These are phyloP conservation scores for Heliocidaris erythrogramma DNA, from an alignment of 35 echinoderm and acorn worm genomes.

Conservation along the genomic window DNA sequence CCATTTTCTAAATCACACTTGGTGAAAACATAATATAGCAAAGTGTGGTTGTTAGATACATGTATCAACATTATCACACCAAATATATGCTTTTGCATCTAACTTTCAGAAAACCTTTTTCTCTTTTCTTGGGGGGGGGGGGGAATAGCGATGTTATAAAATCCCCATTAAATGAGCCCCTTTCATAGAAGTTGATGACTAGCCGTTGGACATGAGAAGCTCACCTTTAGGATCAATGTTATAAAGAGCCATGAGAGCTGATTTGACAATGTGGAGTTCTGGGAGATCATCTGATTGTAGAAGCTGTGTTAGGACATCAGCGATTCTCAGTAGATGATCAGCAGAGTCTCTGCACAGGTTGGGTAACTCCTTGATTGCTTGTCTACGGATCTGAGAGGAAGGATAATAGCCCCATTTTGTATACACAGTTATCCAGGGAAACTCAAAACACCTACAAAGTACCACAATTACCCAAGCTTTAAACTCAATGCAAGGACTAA, in stretches of 20 bases:
- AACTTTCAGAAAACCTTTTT: no score
- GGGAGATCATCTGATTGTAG: conserved; percentile 89
- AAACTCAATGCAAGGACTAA: no score
- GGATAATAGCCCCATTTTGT: neutral
- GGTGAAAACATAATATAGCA: no score
- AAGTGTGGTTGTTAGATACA: no score
- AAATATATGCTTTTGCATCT: no score
- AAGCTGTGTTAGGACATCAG: conserved; percentile 94
- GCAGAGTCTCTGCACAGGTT: conserved; percentile 84
- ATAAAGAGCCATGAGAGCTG: conserved; percentile 80
- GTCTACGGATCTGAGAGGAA: conserved; percentile 70
- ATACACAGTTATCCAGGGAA: no score
- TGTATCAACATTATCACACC: no score
- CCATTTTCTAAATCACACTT: no score
- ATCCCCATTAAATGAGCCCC: neutral
- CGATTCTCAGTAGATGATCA: conserved; percentile 83
- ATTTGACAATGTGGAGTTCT: conserved; percentile 78
- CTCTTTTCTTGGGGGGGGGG: no score
- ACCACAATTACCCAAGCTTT: no score
- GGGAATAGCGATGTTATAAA: no score
- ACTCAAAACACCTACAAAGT: no score
- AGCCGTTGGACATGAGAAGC: neutral
- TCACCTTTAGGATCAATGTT: conserved; percentile 95
- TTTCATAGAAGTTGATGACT: neutral
- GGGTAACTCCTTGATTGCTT: conserved; percentile 94